Conservation (phyloP, 2,113 vertebrate genomes). For the Empidonax traillii region DNA sequence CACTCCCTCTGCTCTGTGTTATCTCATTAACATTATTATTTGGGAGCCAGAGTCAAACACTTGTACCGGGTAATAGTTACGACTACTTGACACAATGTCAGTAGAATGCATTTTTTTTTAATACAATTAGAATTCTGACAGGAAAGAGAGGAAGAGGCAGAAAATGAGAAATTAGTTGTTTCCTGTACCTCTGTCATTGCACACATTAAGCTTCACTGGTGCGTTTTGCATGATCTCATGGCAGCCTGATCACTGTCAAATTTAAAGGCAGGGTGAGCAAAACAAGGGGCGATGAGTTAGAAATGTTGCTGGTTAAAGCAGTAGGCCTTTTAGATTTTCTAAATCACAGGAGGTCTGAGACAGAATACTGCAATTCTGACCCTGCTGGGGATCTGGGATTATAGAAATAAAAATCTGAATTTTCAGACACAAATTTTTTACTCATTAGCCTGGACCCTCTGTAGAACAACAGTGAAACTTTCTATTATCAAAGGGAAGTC, state of each 20-base stretch:
- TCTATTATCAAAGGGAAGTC: background rate
- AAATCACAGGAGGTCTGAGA: background rate
- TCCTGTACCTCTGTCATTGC: slow-evolving; percentile 57
- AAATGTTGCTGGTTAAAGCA: background rate
- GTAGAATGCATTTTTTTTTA: slow-evolving; percentile 27
- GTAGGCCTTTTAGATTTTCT: background rate
- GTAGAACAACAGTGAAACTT: background rate
- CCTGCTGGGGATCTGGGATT: background rate
- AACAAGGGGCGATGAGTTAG: background rate
- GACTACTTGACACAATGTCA: slow-evolving; percentile 46
- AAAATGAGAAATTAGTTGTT: slow-evolving; percentile 59
- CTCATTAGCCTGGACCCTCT: background rate
- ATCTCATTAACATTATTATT: slow-evolving; percentile 51
- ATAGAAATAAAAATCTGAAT: background rate
- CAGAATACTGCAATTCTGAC: background rate
- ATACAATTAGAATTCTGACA: slow-evolving; percentile 55
- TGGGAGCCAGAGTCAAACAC: slow-evolving; percentile 44
- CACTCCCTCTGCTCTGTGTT: slow-evolving; percentile 23
- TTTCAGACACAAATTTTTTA: background rate
- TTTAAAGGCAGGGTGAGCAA: background rate
- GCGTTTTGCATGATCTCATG: slow-evolving; percentile 44
- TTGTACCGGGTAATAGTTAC: background rate
- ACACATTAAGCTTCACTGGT: slow-evolving; percentile 26
- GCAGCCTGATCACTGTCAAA: slow-evolving; percentile 31
- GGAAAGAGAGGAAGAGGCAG: slow-evolving; percentile 56